phyloP scores from a whole-genome alignment of 2,797 vertebrate species.

The Morelia viridis region DNA sequence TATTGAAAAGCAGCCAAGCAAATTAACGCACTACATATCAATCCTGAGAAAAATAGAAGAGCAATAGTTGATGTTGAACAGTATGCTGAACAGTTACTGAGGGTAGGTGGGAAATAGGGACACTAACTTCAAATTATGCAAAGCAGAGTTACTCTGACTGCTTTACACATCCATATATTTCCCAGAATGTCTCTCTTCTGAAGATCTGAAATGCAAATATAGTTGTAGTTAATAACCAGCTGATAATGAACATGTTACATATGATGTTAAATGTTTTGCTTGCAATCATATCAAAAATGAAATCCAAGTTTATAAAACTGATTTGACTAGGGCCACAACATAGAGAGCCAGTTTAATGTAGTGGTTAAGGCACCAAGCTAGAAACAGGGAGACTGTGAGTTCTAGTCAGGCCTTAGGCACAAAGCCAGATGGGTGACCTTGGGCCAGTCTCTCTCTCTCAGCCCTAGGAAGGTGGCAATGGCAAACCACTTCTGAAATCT shows the following conservation, averaged over 20 bases:
- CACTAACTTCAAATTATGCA: not conserved
- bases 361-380: not conserved
- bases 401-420: not conserved
- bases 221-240: not conserved
- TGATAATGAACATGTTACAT: not conserved
- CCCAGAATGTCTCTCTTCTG: not conserved
- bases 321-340: not conserved
- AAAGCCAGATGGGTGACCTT: not conserved
- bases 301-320: not conserved
- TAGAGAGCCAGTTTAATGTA: not conserved
- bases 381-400: not conserved
- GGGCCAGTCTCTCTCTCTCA: not conserved
- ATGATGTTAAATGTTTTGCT: not conserved
- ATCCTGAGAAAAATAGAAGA: constrained; percentile 23
- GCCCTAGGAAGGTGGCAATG: not conserved
- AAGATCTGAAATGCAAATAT: not conserved
- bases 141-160: not conserved
- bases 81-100: not conserved
- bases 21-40: not conserved
- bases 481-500: not conserved
- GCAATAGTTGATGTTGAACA: not conserved
- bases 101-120: not conserved
- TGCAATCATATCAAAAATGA: not conserved
- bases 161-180: not conserved
- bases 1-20: constrained; percentile 31